Conservation (phyloP, 2,797 vertebrate species). For the Gila robusta region DNA sequence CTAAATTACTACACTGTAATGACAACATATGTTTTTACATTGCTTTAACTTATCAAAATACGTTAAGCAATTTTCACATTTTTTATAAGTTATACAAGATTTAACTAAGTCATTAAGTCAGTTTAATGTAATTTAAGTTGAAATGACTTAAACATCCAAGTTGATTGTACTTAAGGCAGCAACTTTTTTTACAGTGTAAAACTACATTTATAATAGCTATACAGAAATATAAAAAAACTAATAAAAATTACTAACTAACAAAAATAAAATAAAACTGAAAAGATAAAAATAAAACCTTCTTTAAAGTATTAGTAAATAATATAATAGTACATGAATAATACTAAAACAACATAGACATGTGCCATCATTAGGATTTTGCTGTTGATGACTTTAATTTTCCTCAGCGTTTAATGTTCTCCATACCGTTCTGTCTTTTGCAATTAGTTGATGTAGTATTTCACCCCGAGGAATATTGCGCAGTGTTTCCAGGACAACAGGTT, state of each 20-base stretch:
- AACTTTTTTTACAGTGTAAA: no score
- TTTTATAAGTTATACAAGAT: no score
- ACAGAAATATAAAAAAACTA: neutral
- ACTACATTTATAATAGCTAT: neutral
- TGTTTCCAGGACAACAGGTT: conserved; percentile 52
- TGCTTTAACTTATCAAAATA: no score
- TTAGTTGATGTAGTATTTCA: neutral
- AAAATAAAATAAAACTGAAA: neutral
- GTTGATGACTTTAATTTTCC: neutral
- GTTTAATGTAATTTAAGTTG: no score
- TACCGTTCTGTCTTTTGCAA: neutral
- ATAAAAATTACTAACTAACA: neutral
- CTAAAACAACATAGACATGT: neutral
- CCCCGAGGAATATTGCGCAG: conserved; percentile 8
- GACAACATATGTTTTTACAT: no score
- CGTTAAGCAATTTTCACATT: no score
- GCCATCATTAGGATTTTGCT: neutral
- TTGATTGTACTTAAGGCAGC: no score
- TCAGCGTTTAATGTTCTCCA: neutral
- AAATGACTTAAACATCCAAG: no score
- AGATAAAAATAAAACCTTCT: neutral
- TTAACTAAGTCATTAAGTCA: no score
- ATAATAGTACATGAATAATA: neutral
- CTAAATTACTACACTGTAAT: neutral
- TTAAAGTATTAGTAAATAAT: neutral